A percentile compares a stretch with the other conserved stretches of the same genome.
Evolutionary conservation across 2,797 vertebrate species (phyloP).

Genomic region (Cyprinella venusta): DNA sequence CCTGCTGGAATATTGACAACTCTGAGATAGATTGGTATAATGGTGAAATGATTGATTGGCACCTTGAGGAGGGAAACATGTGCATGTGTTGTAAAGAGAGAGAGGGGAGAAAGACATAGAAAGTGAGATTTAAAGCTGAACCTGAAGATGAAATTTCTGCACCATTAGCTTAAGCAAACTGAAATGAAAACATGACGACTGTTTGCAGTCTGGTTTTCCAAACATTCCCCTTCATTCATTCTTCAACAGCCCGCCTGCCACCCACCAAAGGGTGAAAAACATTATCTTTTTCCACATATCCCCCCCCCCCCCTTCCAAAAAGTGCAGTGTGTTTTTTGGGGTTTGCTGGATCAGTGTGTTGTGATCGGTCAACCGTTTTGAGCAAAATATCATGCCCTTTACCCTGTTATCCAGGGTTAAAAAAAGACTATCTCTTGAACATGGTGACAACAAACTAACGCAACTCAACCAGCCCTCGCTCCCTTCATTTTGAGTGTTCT

Average conservation of each 20-base stretch:
- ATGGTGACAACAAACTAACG: not conserved
- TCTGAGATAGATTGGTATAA: slow-evolving; percentile 37
- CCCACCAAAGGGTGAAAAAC: too few relatives aligned
- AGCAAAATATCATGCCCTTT: not conserved
- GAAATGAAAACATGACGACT: slow-evolving; percentile 12
- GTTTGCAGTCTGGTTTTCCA: not conserved
- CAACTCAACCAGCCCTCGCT: not conserved
- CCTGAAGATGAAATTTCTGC: slow-evolving; percentile 8
- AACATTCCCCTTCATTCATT: not conserved
- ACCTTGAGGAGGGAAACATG: slow-evolving; percentile 15
- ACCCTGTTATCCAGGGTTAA: not conserved
- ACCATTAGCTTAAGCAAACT: not conserved
- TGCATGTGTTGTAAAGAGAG: not conserved
- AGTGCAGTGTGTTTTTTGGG: not conserved
- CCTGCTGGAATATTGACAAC: slow-evolving; percentile 50
- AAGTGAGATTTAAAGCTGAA: slow-evolving; percentile 12
- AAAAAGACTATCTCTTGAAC: not conserved
- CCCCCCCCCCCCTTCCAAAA: too few relatives aligned
- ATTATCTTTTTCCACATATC: too few relatives aligned
- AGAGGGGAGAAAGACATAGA: not conserved
- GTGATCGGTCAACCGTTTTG: not conserved
- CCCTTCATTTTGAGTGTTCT: not conserved
- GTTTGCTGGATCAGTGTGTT: not conserved
- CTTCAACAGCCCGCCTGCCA: not conserved
- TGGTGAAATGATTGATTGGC: slow-evolving; percentile 51